A percentile compares a stretch with the other conserved stretches of the same genome.
Evolutionary conservation across 1,140 invertebrate genomes (phyloP).

Genomic region (Penaeus vannamei): DNA sequence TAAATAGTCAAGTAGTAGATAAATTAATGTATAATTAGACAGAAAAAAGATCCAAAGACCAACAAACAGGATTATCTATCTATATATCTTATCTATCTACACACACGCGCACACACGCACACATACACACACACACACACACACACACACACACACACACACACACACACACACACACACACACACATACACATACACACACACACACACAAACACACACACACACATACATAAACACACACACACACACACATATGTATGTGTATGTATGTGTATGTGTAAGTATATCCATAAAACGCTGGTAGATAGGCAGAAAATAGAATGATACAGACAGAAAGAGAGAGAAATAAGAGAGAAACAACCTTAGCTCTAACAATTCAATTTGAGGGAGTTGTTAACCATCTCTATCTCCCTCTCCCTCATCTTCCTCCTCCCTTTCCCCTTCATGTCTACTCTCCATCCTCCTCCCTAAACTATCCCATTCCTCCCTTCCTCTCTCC

Average conservation of each 20-base stretch:
- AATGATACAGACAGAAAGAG: no score
- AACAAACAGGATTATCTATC: no score
- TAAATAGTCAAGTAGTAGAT: no score
- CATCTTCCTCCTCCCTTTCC: background rate
- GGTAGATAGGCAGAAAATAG: background rate
- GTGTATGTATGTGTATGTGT: background rate
- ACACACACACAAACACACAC: background rate
- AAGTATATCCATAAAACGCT: background rate
- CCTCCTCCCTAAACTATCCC: background rate
- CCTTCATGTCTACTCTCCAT: background rate
- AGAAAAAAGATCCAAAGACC: no score
- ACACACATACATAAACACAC: conserved; percentile 10
- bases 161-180: background rate
- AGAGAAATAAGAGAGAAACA: no score
- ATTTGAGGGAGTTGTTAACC: background rate
- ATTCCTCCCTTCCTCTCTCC: background rate
- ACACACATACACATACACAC: background rate
- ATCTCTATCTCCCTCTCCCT: conserved; percentile 22
- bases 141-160: no score
- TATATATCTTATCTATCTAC: no score
- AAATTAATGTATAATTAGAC: no score
- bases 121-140: no score
- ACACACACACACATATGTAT: conserved; percentile 5
- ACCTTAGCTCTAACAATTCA: no score
- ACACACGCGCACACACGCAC: no score